Base-by-base conservation (phyloP, 2,113 vertebrate species). In the Zapus hudsonius region DNA sequence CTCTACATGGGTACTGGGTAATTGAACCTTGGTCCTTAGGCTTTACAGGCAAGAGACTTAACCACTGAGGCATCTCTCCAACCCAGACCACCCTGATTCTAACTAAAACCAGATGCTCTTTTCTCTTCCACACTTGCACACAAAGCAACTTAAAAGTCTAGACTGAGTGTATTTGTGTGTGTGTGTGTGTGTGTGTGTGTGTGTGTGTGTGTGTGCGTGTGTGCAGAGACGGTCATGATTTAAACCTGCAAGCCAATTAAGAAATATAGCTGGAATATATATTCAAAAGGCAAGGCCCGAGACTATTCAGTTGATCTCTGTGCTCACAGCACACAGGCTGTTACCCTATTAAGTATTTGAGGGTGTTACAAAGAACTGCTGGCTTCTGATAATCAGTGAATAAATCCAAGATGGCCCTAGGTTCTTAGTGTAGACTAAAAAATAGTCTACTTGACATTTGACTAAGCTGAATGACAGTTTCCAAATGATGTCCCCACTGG, bases 321-420 rank as follows among this genome's bases (percentile, higher is more conserved):
- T 31, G n/a, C 52, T 40, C 63, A 47, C 3, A 87, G 27, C 19
- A 88, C 2, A 44, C 1, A 52, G 31, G 6, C 33, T 75, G 59
- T 29, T 25, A 40, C 36, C 47, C 22, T 61, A 40, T 36, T 57
- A 66, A 75, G 36, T 84, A 33, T 20, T 76, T 69, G 16, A 13
- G 33, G 79, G 23, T 67, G 7, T 91, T 31, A 16, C 72, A 67
- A 66, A 84, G 16, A 91, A 76, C 8, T 44, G 7, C 20, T 85
- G 27, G 38, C n/a, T 84, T 94, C 87, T 90, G n/a, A n/a, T 73
- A 47, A 84, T 70, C 38, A 85, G 27, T 12, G 82, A 91, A 36
- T 25, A 74, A 75, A 44, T 82, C 25, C 47, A 94, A 57, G 47
- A 94, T 38, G 36, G 42, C 25, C 5, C 42, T 27, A 47, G 10